These are phyloP conservation scores for Clarias macrocephalus DNA, from an alignment of 2,113 vertebrate genomes.

Conservation along the genomic window DNA sequence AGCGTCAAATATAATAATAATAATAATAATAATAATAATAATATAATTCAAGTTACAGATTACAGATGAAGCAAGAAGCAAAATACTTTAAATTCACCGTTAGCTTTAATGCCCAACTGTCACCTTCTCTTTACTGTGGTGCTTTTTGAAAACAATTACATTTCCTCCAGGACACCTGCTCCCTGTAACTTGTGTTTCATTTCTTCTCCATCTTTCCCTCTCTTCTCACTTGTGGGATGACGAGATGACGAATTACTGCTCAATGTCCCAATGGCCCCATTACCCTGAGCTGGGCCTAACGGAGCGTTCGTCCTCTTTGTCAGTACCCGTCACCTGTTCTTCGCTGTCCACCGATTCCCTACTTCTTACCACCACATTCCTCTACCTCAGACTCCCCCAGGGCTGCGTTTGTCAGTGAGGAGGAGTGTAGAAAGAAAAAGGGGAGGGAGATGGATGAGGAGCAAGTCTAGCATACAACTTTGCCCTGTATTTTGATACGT, in stretches of 20 bases:
- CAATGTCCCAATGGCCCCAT: slow-evolving; percentile 70
- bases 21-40: no score
- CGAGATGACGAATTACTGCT: slow-evolving; percentile 62
- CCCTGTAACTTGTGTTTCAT: slow-evolving; percentile 60
- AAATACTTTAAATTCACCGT: slow-evolving; percentile 4
- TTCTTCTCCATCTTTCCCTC: slow-evolving; percentile 45
- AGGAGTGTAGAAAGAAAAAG: slow-evolving; percentile 54
- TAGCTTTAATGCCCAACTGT: slow-evolving; percentile 8
- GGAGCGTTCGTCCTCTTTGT: slow-evolving; percentile 71
- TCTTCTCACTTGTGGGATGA: slow-evolving; percentile 40
- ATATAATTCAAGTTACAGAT: not conserved
- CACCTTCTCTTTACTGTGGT: not conserved
- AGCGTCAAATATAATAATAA: not conserved
- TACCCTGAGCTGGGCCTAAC: slow-evolving; percentile 66
- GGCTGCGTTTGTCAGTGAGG: slow-evolving; percentile 42
- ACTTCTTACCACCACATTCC: slow-evolving; percentile 19
- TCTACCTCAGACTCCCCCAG: slow-evolving; percentile 29
- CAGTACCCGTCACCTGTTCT: slow-evolving; percentile 70
- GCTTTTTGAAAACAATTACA: slow-evolving; percentile 40
- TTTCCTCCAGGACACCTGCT: slow-evolving; percentile 55
- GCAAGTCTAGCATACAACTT: slow-evolving; percentile 52
- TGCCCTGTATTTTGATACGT: slow-evolving; percentile 59
- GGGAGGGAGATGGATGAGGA: slow-evolving; percentile 53
- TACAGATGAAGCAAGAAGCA: not conserved
- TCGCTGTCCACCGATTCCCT: slow-evolving; percentile 26